A percentile compares a stretch with the other conserved stretches of the same genome.
Evolutionary conservation across 2,888 invertebrate species (phyloP).

Genomic region (Saturnia pavonia): DNA sequence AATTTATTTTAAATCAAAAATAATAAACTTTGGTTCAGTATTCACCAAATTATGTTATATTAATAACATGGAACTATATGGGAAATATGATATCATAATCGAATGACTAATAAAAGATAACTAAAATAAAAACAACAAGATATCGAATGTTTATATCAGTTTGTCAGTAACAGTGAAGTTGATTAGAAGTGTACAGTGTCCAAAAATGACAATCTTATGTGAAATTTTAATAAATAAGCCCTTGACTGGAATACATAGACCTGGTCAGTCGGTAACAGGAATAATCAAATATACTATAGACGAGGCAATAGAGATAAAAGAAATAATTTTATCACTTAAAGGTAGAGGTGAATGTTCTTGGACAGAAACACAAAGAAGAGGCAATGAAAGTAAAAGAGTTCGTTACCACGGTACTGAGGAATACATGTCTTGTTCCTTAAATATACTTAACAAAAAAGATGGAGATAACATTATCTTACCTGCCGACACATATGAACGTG

Average conservation of each 20-base stretch:
- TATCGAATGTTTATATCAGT: not conserved
- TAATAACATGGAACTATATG: too few relatives aligned
- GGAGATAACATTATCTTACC: slow-evolving; percentile 16
- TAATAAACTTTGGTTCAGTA: not conserved
- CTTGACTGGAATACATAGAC: slow-evolving; percentile 28
- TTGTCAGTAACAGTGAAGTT: not conserved
- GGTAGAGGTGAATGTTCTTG: slow-evolving; percentile 37
- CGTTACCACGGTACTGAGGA: slow-evolving; percentile 32
- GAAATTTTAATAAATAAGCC: slow-evolving; percentile 36
- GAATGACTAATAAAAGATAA: not conserved
- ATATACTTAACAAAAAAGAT: slow-evolving; percentile 26
- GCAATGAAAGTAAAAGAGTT: not conserved
- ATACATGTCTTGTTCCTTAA: slow-evolving; percentile 27
- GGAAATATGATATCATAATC: not conserved
- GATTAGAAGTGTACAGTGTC: not conserved
- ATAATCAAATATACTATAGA: slow-evolving; percentile 37
- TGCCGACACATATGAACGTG: slow-evolving; percentile 27
- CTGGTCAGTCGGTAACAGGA: slow-evolving; percentile 36
- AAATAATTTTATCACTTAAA: slow-evolving; percentile 33
- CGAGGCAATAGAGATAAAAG: slow-evolving; percentile 32
- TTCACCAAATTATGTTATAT: too few relatives aligned
- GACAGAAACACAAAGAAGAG: slow-evolving; percentile 21
- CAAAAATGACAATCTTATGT: slow-evolving; percentile 39
- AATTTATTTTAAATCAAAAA: not conserved
- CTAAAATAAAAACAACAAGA: not conserved